Evolutionary conservation across 2,888 invertebrate genomes (phyloP).

Genomic region (Pyrocoelia pectoralis): DNA sequence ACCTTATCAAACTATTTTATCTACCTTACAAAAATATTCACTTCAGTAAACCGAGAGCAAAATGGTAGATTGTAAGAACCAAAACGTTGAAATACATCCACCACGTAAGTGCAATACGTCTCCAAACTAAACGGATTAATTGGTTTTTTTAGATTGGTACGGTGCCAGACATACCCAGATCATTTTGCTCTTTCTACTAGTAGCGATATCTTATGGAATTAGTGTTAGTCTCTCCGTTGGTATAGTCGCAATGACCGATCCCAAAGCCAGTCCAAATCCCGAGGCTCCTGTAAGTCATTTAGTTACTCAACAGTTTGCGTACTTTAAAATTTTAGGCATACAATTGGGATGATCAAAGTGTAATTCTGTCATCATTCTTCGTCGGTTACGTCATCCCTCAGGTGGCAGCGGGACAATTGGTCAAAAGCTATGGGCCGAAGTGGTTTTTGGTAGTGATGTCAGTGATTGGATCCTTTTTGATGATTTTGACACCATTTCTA

Average conservation of each 20-base stretch:
- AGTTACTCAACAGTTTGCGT: conserved; percentile 42
- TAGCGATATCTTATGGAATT: conserved; percentile 65
- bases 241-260: conserved; percentile 76
- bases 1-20: no score
- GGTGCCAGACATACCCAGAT: conserved; percentile 72
- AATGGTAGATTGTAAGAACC: no score
- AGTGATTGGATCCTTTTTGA: conserved; percentile 67
- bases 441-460: conserved; percentile 67
- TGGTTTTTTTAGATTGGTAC: conserved; percentile 58
- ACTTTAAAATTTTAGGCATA: conserved; percentile 56
- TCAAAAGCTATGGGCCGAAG: conserved; percentile 76
- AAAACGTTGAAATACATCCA: no score
- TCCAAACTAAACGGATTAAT: no score
- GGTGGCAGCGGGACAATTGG: conserved; percentile 72
- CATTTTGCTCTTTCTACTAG: conserved; percentile 66
- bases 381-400: conserved; percentile 79
- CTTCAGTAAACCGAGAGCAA: no score
- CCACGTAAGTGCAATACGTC: no score
- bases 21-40: no score
- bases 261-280: conserved; percentile 54
- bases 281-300: conserved; percentile 58
- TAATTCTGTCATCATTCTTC: conserved; percentile 77
- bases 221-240: conserved; percentile 74
- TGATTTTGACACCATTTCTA: conserved; percentile 70
- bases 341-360: conserved; percentile 60